A percentile compares a stretch with the other conserved stretches of the same genome.
Conservation (phyloP, 2,888 invertebrate species). For the Villa cingulata region DNA sequence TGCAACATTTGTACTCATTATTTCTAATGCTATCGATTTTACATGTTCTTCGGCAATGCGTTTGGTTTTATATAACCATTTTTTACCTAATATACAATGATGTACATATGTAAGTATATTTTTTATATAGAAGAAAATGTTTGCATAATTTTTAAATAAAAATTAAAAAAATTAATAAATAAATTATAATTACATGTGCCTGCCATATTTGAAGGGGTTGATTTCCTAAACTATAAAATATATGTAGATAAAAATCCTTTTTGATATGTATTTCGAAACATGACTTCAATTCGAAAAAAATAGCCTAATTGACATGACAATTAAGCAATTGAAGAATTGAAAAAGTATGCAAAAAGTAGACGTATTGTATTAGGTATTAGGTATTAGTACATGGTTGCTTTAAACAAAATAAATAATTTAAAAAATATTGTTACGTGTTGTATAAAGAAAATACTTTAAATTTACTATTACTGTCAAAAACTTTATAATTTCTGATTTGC, state of each 20-base stretch:
- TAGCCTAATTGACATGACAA: too few relatives aligned
- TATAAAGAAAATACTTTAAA: too few relatives aligned
- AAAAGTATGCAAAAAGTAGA: too few relatives aligned
- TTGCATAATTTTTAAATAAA: background rate
- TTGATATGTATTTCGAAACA: conserved; percentile 43
- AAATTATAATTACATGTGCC: conserved; percentile 26
- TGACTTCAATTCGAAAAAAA: conserved; percentile 16
- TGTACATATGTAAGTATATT: background rate
- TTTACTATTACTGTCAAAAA: too few relatives aligned
- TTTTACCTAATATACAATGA: conserved; percentile 19
- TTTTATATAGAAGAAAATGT: background rate
- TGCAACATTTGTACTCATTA: conserved; percentile 89
- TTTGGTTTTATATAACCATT: conserved; percentile 90
- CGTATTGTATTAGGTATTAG: too few relatives aligned
- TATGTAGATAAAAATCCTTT: conserved; percentile 41
- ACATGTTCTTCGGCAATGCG: conserved; percentile 91
- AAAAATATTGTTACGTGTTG: too few relatives aligned
- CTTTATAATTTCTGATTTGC: too few relatives aligned
- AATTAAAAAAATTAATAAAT: background rate
- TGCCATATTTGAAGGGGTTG: conserved; percentile 43
- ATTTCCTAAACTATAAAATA: conserved; percentile 44
- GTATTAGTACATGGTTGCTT: too few relatives aligned
- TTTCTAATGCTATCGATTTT: conserved; percentile 87
- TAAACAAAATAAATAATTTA: too few relatives aligned
- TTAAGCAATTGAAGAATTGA: too few relatives aligned